These are phyloP conservation scores for Hycleus phaleratus DNA, from an alignment of 1,140 invertebrate species.

Conservation along the genomic window DNA sequence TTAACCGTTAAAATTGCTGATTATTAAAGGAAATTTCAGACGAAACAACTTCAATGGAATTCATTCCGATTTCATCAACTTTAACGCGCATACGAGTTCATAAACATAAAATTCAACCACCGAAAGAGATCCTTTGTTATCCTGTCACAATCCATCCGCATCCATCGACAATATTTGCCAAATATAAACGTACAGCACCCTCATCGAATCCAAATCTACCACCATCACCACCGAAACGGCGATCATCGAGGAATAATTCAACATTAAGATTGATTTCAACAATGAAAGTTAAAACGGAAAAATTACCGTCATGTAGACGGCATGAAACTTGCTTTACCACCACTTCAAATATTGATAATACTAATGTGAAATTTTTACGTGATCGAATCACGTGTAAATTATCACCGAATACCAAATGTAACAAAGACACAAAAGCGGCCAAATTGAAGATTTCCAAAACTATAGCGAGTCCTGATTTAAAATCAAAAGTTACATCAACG, in stretches of 20 bases:
- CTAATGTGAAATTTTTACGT: conserved; percentile 49
- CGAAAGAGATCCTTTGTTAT: conserved; percentile 50
- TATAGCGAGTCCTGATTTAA: conserved; percentile 36
- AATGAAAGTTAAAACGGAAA: conserved; percentile 36
- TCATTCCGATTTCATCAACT: conserved; percentile 71
- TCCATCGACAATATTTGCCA: conserved; percentile 41
- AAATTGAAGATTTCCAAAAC: conserved; percentile 39
- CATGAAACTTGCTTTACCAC: conserved; percentile 53
- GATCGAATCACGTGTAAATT: conserved; percentile 50
- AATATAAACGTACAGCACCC: conserved; percentile 46
- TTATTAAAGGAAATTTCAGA: neutral
- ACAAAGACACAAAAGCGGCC: conserved; percentile 20
- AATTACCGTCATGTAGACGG: conserved; percentile 31
- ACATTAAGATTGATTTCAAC: conserved; percentile 59
- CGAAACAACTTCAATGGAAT: conserved; percentile 50
- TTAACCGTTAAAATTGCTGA: too few relatives aligned
- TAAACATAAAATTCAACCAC: conserved; percentile 46
- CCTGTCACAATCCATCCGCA: conserved; percentile 45
- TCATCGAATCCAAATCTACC: conserved; percentile 44
- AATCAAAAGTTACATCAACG: conserved; percentile 26
- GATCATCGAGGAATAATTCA: conserved; percentile 64
- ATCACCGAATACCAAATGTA: conserved; percentile 40
- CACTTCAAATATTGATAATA: conserved; percentile 32
- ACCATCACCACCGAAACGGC: conserved; percentile 61
- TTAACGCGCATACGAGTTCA: conserved; percentile 70